Conservation (phyloP, 2,888 invertebrate genomes). For the Coecobrya sp. region DNA sequence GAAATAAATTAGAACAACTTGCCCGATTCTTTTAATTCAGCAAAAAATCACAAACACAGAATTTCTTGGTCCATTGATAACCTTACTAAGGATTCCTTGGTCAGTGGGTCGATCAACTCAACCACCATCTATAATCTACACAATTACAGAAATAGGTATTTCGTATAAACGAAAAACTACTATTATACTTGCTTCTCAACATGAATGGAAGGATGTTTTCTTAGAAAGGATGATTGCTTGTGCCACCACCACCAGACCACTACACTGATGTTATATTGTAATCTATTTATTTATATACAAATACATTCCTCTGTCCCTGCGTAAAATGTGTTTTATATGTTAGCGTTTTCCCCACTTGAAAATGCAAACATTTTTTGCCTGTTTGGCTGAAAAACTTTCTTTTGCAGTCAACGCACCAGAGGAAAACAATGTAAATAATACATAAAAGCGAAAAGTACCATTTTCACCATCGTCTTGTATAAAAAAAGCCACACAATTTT, state of each 20-base stretch:
- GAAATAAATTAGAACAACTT: too few relatives aligned
- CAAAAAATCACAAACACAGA: too few relatives aligned
- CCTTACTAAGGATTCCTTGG: too few relatives aligned
- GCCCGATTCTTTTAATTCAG: too few relatives aligned
- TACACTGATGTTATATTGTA: constrained; percentile 20
- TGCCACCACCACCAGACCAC: not conserved
- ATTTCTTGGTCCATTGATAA: too few relatives aligned
- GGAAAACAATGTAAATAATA: constrained; percentile 60
- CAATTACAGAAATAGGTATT: too few relatives aligned
- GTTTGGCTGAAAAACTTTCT: not conserved
- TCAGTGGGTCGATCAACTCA: not conserved
- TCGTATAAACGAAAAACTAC: too few relatives aligned
- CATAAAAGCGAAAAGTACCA: constrained; percentile 18
- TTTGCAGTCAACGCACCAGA: constrained; percentile 35
- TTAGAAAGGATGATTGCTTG: constrained; percentile 28
- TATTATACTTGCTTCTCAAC: not conserved
- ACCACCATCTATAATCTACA: constrained; percentile 12
- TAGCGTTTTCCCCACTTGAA: not conserved
- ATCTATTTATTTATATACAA: not conserved
- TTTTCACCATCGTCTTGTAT: constrained; percentile 53
- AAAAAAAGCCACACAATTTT: constrained; percentile 47
- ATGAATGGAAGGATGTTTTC: constrained; percentile 25
- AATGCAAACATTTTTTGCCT: not conserved
- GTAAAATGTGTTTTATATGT: constrained; percentile 34
- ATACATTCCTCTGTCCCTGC: not conserved